Evolutionary conservation across 2,888 invertebrate species (phyloP).

Genomic region (Drosophila mercatorum): DNA sequence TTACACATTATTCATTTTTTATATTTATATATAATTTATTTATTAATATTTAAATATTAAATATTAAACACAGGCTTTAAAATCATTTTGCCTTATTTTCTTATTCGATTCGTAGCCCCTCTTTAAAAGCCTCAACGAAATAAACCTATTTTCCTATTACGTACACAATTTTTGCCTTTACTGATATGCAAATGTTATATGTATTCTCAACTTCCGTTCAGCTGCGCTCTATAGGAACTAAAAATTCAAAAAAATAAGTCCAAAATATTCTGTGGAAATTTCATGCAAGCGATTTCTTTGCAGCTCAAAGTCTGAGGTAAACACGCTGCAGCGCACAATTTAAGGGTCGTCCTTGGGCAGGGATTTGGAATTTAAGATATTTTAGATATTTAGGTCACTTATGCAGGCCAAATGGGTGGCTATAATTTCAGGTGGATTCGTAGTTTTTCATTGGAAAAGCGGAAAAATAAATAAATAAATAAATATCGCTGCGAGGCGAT

Average conservation of each 20-base stretch:
- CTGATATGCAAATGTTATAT: not conserved
- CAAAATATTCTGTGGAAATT: not conserved
- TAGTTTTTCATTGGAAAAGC: slow-evolving; percentile 39
- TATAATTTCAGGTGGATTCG: slow-evolving; percentile 36
- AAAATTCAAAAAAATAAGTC: not conserved
- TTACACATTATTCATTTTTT: too few relatives aligned
- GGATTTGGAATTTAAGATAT: slow-evolving; percentile 7
- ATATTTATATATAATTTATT: too few relatives aligned
- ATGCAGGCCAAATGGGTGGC: slow-evolving; percentile 10
- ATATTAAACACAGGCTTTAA: too few relatives aligned
- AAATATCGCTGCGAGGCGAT: slow-evolving; percentile 45
- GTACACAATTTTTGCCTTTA: too few relatives aligned
- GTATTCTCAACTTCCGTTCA: too few relatives aligned
- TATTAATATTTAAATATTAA: too few relatives aligned
- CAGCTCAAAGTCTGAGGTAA: not conserved
- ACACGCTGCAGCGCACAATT: not conserved
- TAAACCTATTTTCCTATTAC: too few relatives aligned
- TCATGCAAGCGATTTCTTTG: not conserved
- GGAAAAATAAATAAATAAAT: slow-evolving; percentile 59
- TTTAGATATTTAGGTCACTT: slow-evolving; percentile 26
- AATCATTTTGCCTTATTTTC: too few relatives aligned
- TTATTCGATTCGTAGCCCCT: too few relatives aligned
- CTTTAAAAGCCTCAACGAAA: too few relatives aligned
- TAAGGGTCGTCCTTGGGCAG: not conserved
- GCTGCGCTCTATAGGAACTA: not conserved